These are phyloP conservation scores for Spheniscus mendiculus DNA, from an alignment of 2,113 vertebrate species.

Conservation along the genomic window DNA sequence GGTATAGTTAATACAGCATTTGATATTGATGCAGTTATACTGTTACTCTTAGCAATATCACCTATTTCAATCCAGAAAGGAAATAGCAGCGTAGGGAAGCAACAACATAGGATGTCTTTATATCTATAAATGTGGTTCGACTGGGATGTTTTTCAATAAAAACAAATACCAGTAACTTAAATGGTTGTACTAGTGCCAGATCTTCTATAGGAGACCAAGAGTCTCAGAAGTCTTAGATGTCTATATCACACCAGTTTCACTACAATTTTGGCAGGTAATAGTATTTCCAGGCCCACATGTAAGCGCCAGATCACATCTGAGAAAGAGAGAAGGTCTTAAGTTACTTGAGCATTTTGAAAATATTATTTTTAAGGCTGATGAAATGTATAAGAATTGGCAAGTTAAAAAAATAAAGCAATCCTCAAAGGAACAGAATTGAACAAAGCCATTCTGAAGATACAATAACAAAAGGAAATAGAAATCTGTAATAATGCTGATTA, in stretches of 20 bases:
- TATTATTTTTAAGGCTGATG: background rate
- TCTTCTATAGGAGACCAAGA: background rate
- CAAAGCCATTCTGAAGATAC: background rate
- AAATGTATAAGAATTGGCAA: background rate
- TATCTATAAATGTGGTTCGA: background rate
- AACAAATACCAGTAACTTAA: background rate
- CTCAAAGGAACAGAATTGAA: background rate
- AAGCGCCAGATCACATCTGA: background rate
- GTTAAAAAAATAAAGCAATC: background rate
- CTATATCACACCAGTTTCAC: background rate
- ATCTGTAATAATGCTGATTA: background rate
- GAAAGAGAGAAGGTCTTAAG: background rate
- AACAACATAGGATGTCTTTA: background rate
- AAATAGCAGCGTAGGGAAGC: constrained; percentile 29
- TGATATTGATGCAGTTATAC: background rate
- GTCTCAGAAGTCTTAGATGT: background rate
- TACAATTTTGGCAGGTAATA: background rate
- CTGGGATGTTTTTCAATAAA: constrained; percentile 34
- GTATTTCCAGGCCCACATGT: background rate
- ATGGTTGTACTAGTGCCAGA: background rate
- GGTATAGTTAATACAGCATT: background rate
- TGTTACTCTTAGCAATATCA: background rate
- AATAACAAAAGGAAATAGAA: background rate
- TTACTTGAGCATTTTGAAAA: background rate
- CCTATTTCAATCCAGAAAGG: constrained; percentile 1